These are phyloP conservation scores for Megaceryle alcyon DNA, from an alignment of 2,797 vertebrate genomes.

Conservation along the genomic window DNA sequence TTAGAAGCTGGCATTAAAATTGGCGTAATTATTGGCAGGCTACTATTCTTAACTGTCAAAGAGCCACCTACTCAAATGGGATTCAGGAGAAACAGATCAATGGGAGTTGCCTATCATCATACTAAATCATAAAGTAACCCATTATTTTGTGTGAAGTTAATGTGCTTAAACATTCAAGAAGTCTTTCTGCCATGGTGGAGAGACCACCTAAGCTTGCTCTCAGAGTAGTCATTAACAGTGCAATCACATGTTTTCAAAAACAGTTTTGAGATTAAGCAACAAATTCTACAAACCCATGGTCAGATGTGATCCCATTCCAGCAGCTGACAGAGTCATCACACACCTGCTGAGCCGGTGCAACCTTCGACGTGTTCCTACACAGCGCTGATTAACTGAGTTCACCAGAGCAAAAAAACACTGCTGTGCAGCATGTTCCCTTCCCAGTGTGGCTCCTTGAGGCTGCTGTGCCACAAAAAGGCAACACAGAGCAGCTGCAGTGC, in stretches of 20 bases:
- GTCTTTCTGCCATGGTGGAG: background rate
- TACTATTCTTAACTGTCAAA: background rate
- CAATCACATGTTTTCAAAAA: background rate
- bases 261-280: background rate
- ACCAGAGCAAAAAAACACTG: background rate
- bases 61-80: background rate
- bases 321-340: background rate
- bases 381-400: background rate
- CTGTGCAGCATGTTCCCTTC: background rate
- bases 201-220: background rate
- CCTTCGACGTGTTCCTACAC: background rate
- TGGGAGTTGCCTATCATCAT: background rate
- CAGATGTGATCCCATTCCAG: background rate
- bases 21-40: background rate
- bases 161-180: background rate
- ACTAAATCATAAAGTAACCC: background rate
- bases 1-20: background rate
- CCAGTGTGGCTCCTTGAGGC: fast-evolving
- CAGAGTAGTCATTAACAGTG: background rate
- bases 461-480: background rate
- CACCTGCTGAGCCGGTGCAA: background rate
- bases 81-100: background rate
- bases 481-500: background rate
- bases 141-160: background rate
- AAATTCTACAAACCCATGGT: background rate